Conservation (phyloP, 2,888 invertebrate genomes). For the Camptogramma bilineatum region DNA sequence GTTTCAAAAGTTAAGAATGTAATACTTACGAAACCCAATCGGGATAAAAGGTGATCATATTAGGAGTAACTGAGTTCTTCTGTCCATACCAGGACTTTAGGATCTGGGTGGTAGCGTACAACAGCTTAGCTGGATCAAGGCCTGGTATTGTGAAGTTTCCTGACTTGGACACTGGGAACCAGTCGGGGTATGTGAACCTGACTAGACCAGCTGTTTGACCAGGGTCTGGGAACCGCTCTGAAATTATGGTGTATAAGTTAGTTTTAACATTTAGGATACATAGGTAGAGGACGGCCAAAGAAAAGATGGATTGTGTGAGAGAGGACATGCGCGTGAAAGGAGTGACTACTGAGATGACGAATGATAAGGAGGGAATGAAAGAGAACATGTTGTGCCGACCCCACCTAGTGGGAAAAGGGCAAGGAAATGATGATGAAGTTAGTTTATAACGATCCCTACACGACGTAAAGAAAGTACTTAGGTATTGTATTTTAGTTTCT, state of each 20-base stretch:
- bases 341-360: no score
- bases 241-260: constrained; percentile 1
- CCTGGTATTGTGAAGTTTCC: constrained; percentile 42
- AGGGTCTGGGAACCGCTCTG: constrained; percentile 64
- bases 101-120: constrained; percentile 50
- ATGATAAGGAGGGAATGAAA: no score
- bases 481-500: no score
- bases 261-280: background rate
- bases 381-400: no score
- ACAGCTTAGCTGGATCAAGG: constrained; percentile 49
- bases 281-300: no score
- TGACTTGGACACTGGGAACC: constrained; percentile 49
- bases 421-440: no score
- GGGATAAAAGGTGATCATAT: constrained; percentile 53
- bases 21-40: constrained; percentile 55
- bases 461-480: no score
- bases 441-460: no score
- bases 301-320: no score
- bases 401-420: no score
- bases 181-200: constrained; percentile 57
- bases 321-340: no score
- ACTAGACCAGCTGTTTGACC: constrained; percentile 57
- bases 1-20: no score
- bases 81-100: constrained; percentile 58
- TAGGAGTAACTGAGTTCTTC: constrained; percentile 50